phyloP scores from a whole-genome alignment of 2,113 vertebrate species.

The Sinocyclocheilus grahami region DNA sequence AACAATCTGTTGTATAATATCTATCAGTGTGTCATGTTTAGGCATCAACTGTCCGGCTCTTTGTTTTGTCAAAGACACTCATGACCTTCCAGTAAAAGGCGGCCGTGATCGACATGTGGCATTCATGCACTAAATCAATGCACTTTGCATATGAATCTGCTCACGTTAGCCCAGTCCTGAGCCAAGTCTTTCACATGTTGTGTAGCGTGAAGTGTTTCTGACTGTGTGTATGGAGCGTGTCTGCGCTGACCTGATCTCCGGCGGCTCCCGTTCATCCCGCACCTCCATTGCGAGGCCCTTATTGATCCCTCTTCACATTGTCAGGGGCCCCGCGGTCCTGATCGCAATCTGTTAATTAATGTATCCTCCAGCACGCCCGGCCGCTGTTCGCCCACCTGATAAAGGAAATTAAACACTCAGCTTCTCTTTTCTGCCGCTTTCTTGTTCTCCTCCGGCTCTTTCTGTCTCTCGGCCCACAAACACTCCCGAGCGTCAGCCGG shows the following conservation, averaged over 20 bases:
- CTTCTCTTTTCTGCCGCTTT: conserved; percentile 71
- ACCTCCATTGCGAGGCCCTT: conserved; percentile 72
- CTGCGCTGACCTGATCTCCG: conserved; percentile 61
- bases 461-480: conserved; percentile 28
- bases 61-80: too few species aligned
- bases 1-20: not conserved
- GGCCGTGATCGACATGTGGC: not conserved
- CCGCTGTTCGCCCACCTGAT: conserved; percentile 87
- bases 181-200: not conserved
- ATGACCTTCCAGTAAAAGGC: not conserved
- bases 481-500: conserved; percentile 64
- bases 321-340: conserved; percentile 81
- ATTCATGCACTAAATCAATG: not conserved
- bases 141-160: not conserved
- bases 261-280: conserved; percentile 66
- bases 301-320: conserved; percentile 83
- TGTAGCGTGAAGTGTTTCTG: not conserved
- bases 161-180: not conserved
- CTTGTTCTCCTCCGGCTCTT: conserved; percentile 49
- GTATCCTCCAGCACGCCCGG: conserved; percentile 78
- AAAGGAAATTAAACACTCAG: conserved; percentile 96
- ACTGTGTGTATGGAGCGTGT: conserved; percentile 25
- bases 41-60: too few species aligned
- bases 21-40: not conserved
- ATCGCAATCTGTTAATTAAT: conserved; percentile 99